Evolutionary conservation across 2,113 vertebrate species (phyloP).

Genomic region (Dascyllus trimaculatus): DNA sequence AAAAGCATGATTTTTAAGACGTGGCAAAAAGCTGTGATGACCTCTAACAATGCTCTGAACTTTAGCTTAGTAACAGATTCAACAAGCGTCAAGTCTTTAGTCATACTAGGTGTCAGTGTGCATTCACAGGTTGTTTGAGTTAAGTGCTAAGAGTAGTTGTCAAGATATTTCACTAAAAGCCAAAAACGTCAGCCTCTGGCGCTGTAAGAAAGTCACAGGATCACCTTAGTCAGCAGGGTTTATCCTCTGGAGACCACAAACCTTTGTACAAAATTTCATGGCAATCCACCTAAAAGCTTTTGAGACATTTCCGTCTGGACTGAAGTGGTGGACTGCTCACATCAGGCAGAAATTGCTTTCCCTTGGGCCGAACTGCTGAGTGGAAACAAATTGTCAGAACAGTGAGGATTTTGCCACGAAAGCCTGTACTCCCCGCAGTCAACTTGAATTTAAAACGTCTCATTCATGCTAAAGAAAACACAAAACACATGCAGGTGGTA

Average conservation of each 20-base stretch:
- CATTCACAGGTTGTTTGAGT: background rate
- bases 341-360: background rate
- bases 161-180: background rate
- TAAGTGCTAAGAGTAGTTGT: background rate
- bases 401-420: background rate
- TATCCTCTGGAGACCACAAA: constrained; percentile 1
- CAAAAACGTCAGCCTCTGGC: background rate
- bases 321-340: background rate
- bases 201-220: background rate
- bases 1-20: too few species aligned
- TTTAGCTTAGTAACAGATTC: background rate
- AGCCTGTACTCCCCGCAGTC: background rate
- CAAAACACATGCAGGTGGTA: background rate
- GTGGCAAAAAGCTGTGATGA: background rate
- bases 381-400: background rate
- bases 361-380: background rate
- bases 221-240: background rate
- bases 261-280: background rate
- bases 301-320: background rate
- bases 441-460: background rate
- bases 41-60: background rate
- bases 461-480: constrained; percentile 2
- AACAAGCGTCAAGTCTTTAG: background rate
- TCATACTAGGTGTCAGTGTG: background rate
- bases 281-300: background rate